phyloP scores from a whole-genome alignment of 2,797 vertebrate genomes.

The Enoplosus armatus region DNA sequence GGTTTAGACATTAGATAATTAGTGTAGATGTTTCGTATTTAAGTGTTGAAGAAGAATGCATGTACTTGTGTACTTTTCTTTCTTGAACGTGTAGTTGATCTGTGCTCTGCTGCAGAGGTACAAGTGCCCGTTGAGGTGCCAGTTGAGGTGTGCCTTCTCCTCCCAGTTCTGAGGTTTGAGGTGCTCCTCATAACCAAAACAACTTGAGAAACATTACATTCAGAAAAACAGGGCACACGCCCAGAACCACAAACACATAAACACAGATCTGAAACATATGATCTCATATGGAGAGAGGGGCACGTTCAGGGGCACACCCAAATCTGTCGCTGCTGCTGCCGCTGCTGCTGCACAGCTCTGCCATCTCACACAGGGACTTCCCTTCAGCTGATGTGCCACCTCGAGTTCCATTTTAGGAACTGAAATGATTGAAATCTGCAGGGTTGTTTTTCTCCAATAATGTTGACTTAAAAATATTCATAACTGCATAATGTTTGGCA shows the following conservation, averaged over 20 bases:
- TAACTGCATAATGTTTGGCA: conserved; percentile 42
- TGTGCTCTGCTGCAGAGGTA: conserved; percentile 30
- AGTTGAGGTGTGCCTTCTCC: conserved; percentile 84
- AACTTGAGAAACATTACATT: conserved; percentile 81
- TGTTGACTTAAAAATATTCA: neutral
- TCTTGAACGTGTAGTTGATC: neutral
- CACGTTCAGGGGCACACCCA: conserved; percentile 80
- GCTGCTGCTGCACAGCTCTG: conserved; percentile 46
- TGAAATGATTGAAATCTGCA: conserved; percentile 10
- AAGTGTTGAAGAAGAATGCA: neutral
- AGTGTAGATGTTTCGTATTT: neutral
- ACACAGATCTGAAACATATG: conserved; percentile 83
- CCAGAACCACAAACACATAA: conserved; percentile 88
- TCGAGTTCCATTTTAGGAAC: conserved; percentile 42
- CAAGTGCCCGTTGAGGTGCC: conserved; percentile 68
- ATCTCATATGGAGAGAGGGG: conserved; percentile 81
- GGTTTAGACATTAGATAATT: conserved; percentile 18
- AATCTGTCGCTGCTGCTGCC: conserved; percentile 60
- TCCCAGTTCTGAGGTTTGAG: conserved; percentile 81
- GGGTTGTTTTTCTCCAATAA: neutral
- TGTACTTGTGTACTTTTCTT: conserved; percentile 9
- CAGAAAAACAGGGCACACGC: conserved; percentile 83
- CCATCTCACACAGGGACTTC: conserved; percentile 76
- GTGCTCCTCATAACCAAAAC: conserved; percentile 78
- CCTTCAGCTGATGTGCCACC: conserved; percentile 53